phyloP scores from a whole-genome alignment of 1,140 invertebrate species.

The Plectus sambesii region DNA sequence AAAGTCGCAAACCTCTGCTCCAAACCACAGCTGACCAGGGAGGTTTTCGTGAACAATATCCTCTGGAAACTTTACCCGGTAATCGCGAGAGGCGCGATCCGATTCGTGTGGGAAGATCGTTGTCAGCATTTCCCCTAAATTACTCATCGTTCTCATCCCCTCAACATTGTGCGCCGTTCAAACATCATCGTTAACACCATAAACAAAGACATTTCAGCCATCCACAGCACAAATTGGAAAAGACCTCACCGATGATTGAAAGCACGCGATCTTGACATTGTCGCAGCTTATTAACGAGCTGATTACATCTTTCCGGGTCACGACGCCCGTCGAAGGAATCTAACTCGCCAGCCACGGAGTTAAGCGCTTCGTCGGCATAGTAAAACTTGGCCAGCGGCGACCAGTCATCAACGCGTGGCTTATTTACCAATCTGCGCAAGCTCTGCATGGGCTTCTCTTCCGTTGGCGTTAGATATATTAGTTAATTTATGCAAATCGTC shows the following conservation, averaged over 20 bases:
- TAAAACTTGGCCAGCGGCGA: conserved; percentile 82
- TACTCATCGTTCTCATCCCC: too few relatives aligned
- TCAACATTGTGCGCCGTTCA: too few relatives aligned
- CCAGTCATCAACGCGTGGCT: conserved; percentile 43
- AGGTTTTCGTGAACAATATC: conserved; percentile 94
- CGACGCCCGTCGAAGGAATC: conserved; percentile 96
- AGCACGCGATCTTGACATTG: conserved; percentile 52
- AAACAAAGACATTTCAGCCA: too few relatives aligned
- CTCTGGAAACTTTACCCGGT: conserved; percentile 96
- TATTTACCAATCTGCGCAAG: conserved; percentile 41
- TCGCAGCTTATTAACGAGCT: conserved; percentile 79
- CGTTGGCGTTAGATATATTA: too few relatives aligned
- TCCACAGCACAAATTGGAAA: too few relatives aligned
- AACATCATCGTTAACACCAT: too few relatives aligned
- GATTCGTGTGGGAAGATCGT: conserved; percentile 54
- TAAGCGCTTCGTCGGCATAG: conserved; percentile 91
- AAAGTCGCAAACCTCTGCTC: too few relatives aligned
- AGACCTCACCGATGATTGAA: conserved; percentile 41
- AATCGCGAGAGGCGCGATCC: conserved; percentile 75
- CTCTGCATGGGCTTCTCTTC: too few relatives aligned
- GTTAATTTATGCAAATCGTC: too few relatives aligned
- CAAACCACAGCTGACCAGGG: conserved; percentile 96
- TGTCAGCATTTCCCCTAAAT: conserved; percentile 79
- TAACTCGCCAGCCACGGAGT: conserved; percentile 74
- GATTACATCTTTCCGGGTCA: conserved; percentile 86